Conservation (phyloP, 2,888 invertebrate genomes). For the Campopleginae sp. region DNA sequence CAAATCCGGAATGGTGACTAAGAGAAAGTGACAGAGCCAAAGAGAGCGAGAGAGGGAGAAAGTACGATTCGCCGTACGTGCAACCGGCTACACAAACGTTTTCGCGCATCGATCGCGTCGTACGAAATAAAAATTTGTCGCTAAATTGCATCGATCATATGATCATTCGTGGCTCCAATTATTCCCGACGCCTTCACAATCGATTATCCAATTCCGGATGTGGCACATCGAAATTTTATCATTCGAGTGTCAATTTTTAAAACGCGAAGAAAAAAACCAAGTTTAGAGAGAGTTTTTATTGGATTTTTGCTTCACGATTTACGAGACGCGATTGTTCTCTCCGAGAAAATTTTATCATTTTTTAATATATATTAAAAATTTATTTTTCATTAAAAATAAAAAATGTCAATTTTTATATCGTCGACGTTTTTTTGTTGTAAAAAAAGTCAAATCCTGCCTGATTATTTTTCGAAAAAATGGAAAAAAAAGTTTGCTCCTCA, state of each 20-base stretch:
- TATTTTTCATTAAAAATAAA: neutral
- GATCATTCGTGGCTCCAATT: neutral
- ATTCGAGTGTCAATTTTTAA: neutral
- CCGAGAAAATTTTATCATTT: neutral
- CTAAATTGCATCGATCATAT: conserved; percentile 12
- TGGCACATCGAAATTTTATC: neutral
- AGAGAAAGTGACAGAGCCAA: conserved; percentile 68
- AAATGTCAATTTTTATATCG: too few relatives aligned
- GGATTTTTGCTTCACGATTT: neutral
- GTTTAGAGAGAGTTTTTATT: neutral
- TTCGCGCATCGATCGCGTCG: conserved; percentile 60
- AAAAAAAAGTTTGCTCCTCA: too few relatives aligned
- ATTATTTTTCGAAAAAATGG: too few relatives aligned
- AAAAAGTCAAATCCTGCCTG: too few relatives aligned
- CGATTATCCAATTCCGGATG: neutral
- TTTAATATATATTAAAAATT: neutral
- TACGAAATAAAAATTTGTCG: neutral
- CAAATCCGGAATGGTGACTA: conserved; percentile 79
- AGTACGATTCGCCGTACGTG: conserved; percentile 47
- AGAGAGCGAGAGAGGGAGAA: conserved; percentile 66
- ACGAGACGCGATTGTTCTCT: neutral
- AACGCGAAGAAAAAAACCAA: neutral
- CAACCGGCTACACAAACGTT: neutral
- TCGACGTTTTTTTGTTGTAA: too few relatives aligned
- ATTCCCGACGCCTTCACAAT: neutral